A percentile compares a stretch with the other conserved stretches of the same genome.
phyloP scores from a whole-genome alignment of 2,113 vertebrate species.

The Formicarius rufipectus region DNA sequence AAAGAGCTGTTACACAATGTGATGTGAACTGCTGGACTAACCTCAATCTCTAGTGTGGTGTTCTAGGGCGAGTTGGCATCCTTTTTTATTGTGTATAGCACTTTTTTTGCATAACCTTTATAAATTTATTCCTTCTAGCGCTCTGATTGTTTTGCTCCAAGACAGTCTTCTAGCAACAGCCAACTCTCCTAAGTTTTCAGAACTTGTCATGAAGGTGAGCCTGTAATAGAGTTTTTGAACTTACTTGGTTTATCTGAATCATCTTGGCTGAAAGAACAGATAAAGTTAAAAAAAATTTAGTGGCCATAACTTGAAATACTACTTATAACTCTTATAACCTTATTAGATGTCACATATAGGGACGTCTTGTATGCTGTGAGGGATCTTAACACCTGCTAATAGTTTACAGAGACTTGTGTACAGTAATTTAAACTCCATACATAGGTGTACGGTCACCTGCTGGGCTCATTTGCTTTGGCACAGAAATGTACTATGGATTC shows the following conservation, averaged over 20 bases:
- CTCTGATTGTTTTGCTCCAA: conserved; percentile 93
- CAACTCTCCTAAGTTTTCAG: conserved; percentile 90
- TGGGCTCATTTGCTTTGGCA: neutral
- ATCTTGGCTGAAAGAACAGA: neutral
- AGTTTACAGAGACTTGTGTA: neutral
- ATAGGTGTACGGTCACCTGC: neutral
- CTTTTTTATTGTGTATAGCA: neutral
- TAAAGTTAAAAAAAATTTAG: neutral
- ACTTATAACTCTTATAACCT: neutral
- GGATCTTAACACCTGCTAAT: neutral
- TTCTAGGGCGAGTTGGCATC: neutral
- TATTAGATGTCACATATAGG: neutral
- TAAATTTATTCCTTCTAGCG: conserved; percentile 73
- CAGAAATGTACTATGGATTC: neutral
- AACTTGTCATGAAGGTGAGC: conserved; percentile 96
- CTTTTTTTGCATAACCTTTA: neutral
- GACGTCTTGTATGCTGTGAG: neutral
- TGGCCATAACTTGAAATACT: neutral
- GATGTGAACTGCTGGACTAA: neutral
- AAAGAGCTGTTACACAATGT: neutral
- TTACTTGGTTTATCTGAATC: neutral
- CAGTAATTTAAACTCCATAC: neutral
- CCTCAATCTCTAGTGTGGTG: neutral
- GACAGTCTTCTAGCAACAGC: conserved; percentile 91
- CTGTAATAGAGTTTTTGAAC: neutral